phyloP scores from a whole-genome alignment of 2,888 invertebrate genomes.

The Agapostemon virescens region DNA sequence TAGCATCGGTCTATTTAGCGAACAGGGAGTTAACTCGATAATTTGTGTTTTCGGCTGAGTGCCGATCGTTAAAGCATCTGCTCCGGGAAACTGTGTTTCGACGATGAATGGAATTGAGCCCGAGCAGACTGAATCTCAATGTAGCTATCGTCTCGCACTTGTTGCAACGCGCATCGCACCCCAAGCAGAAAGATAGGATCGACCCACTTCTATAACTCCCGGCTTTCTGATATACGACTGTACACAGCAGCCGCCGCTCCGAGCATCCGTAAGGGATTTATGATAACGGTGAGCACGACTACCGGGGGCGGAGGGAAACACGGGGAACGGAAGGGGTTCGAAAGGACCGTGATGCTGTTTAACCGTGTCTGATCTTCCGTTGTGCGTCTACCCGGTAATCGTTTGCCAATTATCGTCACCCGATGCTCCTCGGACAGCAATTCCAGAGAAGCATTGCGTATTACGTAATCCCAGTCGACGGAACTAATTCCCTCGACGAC shows the following conservation, averaged over 20 bases:
- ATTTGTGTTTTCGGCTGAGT: constrained; percentile 67
- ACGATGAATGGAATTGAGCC: constrained; percentile 69
- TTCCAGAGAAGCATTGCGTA: background rate
- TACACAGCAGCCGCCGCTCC: constrained; percentile 47
- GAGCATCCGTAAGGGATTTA: constrained; percentile 67
- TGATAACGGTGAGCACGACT: constrained; percentile 46
- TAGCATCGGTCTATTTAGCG: constrained; percentile 55
- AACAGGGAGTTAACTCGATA: constrained; percentile 66
- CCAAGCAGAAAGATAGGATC: constrained; percentile 70
- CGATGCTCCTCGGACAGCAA: background rate
- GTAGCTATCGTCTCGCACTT: constrained; percentile 69
- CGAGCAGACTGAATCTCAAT: constrained; percentile 69
- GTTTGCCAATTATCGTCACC: background rate
- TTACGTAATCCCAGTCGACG: background rate
- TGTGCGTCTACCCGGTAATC: background rate
- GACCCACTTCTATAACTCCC: constrained; percentile 70
- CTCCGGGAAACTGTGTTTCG: constrained; percentile 66
- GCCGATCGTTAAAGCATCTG: constrained; percentile 69
- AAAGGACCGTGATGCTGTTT: constrained; percentile 12
- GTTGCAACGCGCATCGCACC: constrained; percentile 65
- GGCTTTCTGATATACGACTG: constrained; percentile 66
- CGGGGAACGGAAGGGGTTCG: constrained; percentile 28
- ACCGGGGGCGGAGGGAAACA: background rate
- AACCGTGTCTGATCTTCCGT: background rate
- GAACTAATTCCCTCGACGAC: background rate